Percentiles rank a stretch among this genome's conserved stretches.
These are phyloP conservation scores for Drosophila oshimai DNA, from an alignment of 1,140 invertebrate species.

Conservation along the genomic window DNA sequence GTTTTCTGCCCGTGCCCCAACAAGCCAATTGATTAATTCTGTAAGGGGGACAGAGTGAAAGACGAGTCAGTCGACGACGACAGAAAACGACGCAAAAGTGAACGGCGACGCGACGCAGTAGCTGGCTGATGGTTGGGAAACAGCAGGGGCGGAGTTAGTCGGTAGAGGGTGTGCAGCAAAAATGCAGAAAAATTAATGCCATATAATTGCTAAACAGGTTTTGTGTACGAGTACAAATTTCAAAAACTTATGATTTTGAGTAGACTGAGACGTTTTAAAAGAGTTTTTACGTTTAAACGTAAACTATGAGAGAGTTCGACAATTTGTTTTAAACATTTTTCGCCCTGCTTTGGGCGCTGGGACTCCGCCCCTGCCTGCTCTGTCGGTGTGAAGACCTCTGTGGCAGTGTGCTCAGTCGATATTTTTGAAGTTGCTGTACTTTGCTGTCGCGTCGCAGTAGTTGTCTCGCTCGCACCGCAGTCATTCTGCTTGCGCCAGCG, in stretches of 20 bases:
- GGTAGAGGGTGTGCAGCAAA: not conserved
- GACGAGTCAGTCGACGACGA: slow-evolving; percentile 22
- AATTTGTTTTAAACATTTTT: not conserved
- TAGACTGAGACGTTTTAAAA: too few species aligned
- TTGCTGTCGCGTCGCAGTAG: slow-evolving; percentile 73
- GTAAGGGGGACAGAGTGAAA: slow-evolving; percentile 23
- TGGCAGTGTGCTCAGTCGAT: slow-evolving; percentile 61
- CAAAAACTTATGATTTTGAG: too few species aligned
- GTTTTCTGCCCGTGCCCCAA: slow-evolving; percentile 30
- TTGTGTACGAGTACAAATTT: too few species aligned
- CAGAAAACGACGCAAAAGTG: slow-evolving; percentile 73
- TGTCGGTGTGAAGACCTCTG: slow-evolving; percentile 35
- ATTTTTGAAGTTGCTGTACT: slow-evolving; percentile 82
- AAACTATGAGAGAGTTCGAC: too few species aligned
- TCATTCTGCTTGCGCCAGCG: slow-evolving; percentile 55
- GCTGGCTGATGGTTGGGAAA: slow-evolving; percentile 60
- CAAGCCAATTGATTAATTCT: slow-evolving; percentile 52
- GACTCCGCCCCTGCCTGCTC: slow-evolving; percentile 31
- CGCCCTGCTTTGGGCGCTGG: slow-evolving; percentile 18
- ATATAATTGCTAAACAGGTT: too few species aligned
- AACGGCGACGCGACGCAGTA: slow-evolving; percentile 68
- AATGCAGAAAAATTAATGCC: too few species aligned
- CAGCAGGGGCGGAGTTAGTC: slow-evolving; percentile 34
- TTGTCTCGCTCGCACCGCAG: slow-evolving; percentile 63
- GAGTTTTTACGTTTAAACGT: too few species aligned